Conservation (phyloP, 2,888 invertebrate genomes). For the Monochamus alternatus region DNA sequence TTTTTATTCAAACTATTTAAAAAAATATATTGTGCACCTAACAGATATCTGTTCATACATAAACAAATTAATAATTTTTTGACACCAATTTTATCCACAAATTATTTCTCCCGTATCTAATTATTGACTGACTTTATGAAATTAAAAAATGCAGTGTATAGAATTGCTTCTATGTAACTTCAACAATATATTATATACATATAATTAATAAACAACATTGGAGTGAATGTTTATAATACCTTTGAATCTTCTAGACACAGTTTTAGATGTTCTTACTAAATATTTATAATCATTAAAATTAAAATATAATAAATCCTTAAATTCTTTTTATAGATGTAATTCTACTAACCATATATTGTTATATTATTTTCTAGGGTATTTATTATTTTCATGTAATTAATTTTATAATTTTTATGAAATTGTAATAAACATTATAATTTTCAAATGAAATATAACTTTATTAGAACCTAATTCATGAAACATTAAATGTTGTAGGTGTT, state of each 20-base stretch:
- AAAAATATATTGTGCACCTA: not conserved
- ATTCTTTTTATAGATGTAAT: conserved; percentile 30
- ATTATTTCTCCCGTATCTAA: too few relatives aligned
- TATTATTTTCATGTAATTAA: conserved; percentile 44
- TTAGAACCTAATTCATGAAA: conserved; percentile 4
- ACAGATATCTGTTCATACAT: not conserved
- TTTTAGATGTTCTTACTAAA: conserved; percentile 38
- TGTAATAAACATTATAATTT: conserved; percentile 41
- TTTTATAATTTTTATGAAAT: conserved; percentile 38
- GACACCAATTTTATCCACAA: too few relatives aligned
- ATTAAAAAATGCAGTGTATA: conserved; percentile 16
- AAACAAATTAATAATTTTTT: too few relatives aligned
- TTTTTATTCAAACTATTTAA: not conserved
- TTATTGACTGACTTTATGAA: not conserved
- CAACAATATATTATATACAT: conserved; percentile 40
- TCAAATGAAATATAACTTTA: conserved; percentile 22
- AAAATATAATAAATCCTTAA: conserved; percentile 26
- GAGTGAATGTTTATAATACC: conserved; percentile 30
- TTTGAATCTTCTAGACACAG: conserved; percentile 39
- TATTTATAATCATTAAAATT: conserved; percentile 38
- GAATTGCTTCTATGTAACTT: conserved; percentile 27
- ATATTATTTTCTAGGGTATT: conserved; percentile 44
- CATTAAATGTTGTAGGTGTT: conserved; percentile 32
- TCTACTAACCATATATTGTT: conserved; percentile 41
- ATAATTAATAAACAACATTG: conserved; percentile 22